Base-by-base conservation (phyloP, 2,113 vertebrate genomes). In the Columbina picui region DNA sequence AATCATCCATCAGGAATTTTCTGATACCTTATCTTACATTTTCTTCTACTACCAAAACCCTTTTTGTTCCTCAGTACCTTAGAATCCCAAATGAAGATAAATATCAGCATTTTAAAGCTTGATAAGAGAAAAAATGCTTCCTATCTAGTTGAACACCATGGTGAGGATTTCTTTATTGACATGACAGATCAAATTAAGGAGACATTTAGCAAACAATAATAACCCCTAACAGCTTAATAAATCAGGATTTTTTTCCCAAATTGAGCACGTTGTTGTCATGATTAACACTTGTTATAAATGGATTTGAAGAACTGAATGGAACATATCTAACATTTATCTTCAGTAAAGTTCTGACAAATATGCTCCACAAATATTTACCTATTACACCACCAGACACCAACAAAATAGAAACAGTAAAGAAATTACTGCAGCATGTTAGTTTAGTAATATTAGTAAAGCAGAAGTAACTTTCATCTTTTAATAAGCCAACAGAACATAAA, bases 381-480 rank as follows among this genome's bases (percentile, higher is more conserved):
- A 47, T 53, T 64, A 60, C 10, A 52, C 39, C 56, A 57, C 59
- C 47, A 73, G 70, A 77, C 41, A 68, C 41, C 38, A 80, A 55
- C 43, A 89, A 86, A 90, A 19, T 29, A 83, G 6, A 47, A 67
- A 74, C 39, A 91, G 11, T 20, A 50, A 79, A 82, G 39, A 82
- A 61, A 95, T 59, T 19, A 56, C 68, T 74, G 76, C 75, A 88
- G 87, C 63, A 86, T 0, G 4, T 90, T 90, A 95, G 78, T 80
- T 81, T 57, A 47, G 60, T 21, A 56, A 49, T 59, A 73, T 81
- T 96, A 98, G 92, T 87, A 90, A 97, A 96, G 93, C 85, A 96
- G 59, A 97, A 89, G 69, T 88, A 94, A 90, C 30, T 82, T 45
- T 30, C 8, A 23, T 56, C 41, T 88, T 88, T 90, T 75, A 95